Evolutionary conservation across 1,140 invertebrate species (phyloP).

Genomic region (Phocides pigmalion): DNA sequence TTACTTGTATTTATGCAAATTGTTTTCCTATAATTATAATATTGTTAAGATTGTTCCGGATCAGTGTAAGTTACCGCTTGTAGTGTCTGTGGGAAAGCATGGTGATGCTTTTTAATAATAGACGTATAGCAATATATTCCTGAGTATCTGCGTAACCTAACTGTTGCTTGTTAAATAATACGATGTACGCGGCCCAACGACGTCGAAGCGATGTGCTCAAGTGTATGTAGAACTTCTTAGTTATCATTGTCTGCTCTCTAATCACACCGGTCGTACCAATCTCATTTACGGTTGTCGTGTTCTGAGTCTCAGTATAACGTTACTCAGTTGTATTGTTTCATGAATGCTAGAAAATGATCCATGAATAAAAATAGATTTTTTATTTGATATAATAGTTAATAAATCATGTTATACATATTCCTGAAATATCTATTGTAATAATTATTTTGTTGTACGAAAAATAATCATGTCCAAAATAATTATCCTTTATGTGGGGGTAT

Average conservation of each 20-base stretch:
- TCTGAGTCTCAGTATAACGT: too few species aligned
- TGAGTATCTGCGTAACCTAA: slow-evolving; percentile 61
- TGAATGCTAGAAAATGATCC: too few species aligned
- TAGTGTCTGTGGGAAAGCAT: slow-evolving; percentile 75
- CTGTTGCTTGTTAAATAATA: slow-evolving; percentile 67
- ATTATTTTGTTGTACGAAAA: too few species aligned
- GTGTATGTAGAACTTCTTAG: slow-evolving; percentile 24
- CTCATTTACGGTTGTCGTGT: too few species aligned
- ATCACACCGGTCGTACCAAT: slow-evolving; percentile 14
- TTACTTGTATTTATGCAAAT: slow-evolving; percentile 48
- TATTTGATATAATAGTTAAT: too few species aligned
- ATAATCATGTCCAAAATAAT: too few species aligned
- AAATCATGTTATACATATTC: too few species aligned
- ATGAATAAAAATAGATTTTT: too few species aligned
- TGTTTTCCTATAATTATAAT: slow-evolving; percentile 43
- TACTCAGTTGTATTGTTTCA: too few species aligned
- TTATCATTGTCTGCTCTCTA: slow-evolving; percentile 25
- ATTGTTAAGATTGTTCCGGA: slow-evolving; percentile 56
- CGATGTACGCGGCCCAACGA: slow-evolving; percentile 52
- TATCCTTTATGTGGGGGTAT: too few species aligned
- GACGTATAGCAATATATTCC: slow-evolving; percentile 56
- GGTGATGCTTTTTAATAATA: slow-evolving; percentile 68
- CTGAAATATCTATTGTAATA: too few species aligned
- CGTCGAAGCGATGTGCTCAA: slow-evolving; percentile 46
- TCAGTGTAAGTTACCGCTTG: slow-evolving; percentile 76